Evolutionary conservation across 92 coral and sea anemone genomes (phyloP).

Genomic region (Umimayanthus chanpuru): DNA sequence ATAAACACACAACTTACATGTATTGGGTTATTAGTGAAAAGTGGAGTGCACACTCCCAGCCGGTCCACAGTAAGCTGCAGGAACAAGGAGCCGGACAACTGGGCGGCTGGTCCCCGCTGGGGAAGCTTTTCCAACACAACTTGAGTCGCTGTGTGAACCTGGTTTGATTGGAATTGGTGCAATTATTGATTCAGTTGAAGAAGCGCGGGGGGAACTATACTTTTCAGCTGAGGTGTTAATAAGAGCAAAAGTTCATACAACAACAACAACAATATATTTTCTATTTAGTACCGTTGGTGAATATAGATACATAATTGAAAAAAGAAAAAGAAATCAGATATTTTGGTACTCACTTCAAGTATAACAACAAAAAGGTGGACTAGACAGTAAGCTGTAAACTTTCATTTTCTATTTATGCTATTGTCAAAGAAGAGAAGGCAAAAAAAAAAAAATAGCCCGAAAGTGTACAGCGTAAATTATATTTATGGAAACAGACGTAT

Average conservation of each 20-base stretch:
- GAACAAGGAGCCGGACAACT: conserved; percentile 91
- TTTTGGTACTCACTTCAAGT: no score
- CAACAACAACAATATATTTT: no score
- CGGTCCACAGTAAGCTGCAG: conserved; percentile 93
- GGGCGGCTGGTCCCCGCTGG: conserved; percentile 87
- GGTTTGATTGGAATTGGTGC: not conserved
- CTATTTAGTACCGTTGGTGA: no score
- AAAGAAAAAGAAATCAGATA: no score
- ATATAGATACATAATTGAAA: no score
- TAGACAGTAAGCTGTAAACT: no score
- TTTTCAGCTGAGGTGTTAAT: not conserved
- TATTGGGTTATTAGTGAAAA: conserved; percentile 53
- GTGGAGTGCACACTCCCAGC: conserved; percentile 94
- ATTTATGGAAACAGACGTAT: no score
- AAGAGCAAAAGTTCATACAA: not conserved
- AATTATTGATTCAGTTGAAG: not conserved
- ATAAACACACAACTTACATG: conserved; percentile 55
- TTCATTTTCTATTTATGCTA: no score
- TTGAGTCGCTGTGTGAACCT: conserved; percentile 99
- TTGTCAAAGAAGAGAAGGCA: no score
- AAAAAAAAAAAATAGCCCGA: no score
- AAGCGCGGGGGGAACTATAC: not conserved
- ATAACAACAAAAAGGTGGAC: no score
- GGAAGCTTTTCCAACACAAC: conserved; percentile 96
- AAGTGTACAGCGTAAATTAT: no score